Evolutionary conservation across 2,888 invertebrate genomes (phyloP).

Genomic region (Ectobius pallidus): DNA sequence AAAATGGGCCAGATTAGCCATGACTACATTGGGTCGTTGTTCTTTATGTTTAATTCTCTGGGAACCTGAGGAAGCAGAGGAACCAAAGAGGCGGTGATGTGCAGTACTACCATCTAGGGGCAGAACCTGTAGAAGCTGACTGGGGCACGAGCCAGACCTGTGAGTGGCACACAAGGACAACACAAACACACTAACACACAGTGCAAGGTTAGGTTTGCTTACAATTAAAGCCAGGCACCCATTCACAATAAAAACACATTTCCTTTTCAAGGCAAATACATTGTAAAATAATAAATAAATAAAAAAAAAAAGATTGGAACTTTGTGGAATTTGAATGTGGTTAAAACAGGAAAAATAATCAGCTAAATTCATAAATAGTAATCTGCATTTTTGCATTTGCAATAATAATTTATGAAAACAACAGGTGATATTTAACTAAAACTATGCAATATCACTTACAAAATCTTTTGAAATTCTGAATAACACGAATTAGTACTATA

Average conservation of each 20-base stretch:
- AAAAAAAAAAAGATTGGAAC: too few species aligned
- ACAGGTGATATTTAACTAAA: too few species aligned
- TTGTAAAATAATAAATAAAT: too few species aligned
- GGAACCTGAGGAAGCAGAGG: conserved; percentile 52
- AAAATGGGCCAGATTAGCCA: conserved; percentile 52
- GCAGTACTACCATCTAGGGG: conserved; percentile 57
- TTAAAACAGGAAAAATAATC: too few species aligned
- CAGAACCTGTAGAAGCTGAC: conserved; percentile 80
- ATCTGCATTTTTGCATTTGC: too few species aligned
- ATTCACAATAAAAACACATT: background rate
- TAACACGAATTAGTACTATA: too few species aligned
- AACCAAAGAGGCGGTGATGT: conserved; percentile 47
- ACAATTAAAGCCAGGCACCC: background rate
- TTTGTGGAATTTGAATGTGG: too few species aligned
- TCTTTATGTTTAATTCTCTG: conserved; percentile 71
- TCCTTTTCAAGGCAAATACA: too few species aligned
- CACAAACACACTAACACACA: conserved; percentile 43
- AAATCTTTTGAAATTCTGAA: too few species aligned
- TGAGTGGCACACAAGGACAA: conserved; percentile 43
- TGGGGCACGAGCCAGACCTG: conserved; percentile 93
- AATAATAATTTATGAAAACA: too few species aligned
- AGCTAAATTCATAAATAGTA: too few species aligned
- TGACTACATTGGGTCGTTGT: conserved; percentile 57
- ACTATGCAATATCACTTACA: too few species aligned
- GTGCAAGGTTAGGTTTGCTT: conserved; percentile 26